These are phyloP conservation scores for Hymenochirus boettgeri DNA, from an alignment of 2,113 vertebrate species.

Conservation along the genomic window DNA sequence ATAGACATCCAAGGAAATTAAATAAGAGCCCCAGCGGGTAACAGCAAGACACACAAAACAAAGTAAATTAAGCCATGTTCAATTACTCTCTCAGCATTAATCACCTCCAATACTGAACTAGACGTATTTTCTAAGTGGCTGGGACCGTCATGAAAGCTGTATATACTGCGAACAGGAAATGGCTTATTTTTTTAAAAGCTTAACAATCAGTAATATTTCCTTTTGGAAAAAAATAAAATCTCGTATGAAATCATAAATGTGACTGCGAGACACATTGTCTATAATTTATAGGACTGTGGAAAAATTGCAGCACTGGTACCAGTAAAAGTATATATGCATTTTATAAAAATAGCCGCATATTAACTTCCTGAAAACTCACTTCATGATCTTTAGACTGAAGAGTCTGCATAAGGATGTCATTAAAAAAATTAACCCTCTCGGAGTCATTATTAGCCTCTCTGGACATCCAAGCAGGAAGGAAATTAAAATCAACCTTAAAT, in stretches of 20 bases:
- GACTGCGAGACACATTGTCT: slow-evolving; percentile 51
- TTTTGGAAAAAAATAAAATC: slow-evolving; percentile 7
- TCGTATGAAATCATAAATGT: slow-evolving; percentile 2
- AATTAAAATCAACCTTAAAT: slow-evolving; percentile 1
- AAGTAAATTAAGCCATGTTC: slow-evolving; percentile 58
- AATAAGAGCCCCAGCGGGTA: slow-evolving; percentile 47
- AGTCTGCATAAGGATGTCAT: neutral
- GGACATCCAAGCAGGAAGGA: neutral
- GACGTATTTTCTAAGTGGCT: slow-evolving; percentile 59
- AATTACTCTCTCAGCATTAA: slow-evolving; percentile 70
- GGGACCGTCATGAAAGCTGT: slow-evolving; percentile 56
- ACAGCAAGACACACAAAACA: slow-evolving; percentile 56
- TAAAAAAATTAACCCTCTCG: neutral
- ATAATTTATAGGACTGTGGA: slow-evolving; percentile 42
- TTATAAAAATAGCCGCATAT: slow-evolving; percentile 1
- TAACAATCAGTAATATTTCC: slow-evolving; percentile 23
- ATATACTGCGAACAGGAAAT: slow-evolving; percentile 31
- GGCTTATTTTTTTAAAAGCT: slow-evolving; percentile 43
- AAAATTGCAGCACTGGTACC: neutral
- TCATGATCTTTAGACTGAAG: neutral
- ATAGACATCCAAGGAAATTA: slow-evolving; percentile 54
- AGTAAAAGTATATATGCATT: slow-evolving; percentile 1
- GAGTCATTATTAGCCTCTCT: neutral
- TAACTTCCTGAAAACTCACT: neutral
- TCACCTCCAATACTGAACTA: slow-evolving; percentile 56